phyloP scores from a whole-genome alignment of 2,113 vertebrate species.

The Raja brachyura region DNA sequence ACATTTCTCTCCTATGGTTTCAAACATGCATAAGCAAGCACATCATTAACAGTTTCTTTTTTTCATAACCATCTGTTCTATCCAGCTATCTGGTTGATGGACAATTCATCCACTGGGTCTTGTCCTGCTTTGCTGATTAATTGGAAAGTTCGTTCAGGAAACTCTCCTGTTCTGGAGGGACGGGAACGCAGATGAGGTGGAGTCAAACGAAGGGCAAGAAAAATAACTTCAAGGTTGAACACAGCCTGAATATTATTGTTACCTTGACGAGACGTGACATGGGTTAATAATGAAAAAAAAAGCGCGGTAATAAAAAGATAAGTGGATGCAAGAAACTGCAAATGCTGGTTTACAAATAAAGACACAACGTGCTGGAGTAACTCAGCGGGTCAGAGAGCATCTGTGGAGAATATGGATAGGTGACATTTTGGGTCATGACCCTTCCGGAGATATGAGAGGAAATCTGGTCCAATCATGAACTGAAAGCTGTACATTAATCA shows the following conservation, averaged over 20 bases:
- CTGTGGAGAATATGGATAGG: too few relatives aligned
- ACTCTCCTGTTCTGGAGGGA: background rate
- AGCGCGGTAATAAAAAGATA: background rate
- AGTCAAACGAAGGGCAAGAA: background rate
- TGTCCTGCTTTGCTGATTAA: background rate
- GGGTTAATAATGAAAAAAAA: conserved; percentile 7
- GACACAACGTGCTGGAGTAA: too few relatives aligned
- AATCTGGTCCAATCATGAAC: background rate
- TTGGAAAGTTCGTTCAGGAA: background rate
- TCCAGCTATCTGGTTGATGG: conserved; percentile 23
- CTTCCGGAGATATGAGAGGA: background rate
- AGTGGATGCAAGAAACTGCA: too few relatives aligned
- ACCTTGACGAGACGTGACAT: background rate
- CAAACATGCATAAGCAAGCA: background rate
- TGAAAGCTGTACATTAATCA: background rate
- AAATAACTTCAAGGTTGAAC: conserved; percentile 26
- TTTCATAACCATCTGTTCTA: conserved; percentile 29
- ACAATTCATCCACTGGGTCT: background rate
- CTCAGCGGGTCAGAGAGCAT: too few relatives aligned
- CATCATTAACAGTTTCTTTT: background rate
- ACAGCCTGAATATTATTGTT: background rate
- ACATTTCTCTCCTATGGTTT: background rate
- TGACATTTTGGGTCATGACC: too few relatives aligned
- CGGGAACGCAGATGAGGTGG: background rate
- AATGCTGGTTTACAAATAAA: too few relatives aligned